These are phyloP conservation scores for Clepsis dumicolana DNA, from an alignment of 2,888 invertebrate species.

Conservation along the genomic window DNA sequence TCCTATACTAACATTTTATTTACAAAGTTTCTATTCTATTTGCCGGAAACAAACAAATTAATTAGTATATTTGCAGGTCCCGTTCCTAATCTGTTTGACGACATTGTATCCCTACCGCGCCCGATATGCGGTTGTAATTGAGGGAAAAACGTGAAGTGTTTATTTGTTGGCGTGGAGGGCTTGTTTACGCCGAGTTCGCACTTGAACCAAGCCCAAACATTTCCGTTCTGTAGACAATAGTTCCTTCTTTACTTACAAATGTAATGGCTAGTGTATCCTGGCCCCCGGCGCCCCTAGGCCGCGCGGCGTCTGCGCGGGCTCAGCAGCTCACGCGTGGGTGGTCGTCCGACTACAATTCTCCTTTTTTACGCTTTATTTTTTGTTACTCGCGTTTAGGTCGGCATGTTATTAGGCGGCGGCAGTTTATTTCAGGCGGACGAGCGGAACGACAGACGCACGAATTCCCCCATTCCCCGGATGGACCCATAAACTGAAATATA, in stretches of 20 bases:
- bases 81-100: neutral
- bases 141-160: constrained; percentile 22
- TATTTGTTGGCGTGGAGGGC: constrained; percentile 21
- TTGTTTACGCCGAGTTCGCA: constrained; percentile 14
- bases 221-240: constrained; percentile 35
- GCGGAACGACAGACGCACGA: constrained; percentile 7
- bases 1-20: neutral
- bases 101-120: neutral
- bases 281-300: neutral
- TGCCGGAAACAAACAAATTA: neutral
- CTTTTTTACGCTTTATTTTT: constrained; percentile 35
- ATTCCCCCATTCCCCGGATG: constrained; percentile 8
- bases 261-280: neutral
- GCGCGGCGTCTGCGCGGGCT: neutral
- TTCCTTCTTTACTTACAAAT: constrained; percentile 31
- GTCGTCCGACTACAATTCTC: constrained; percentile 24
- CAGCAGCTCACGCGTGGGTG: neutral
- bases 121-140: constrained; percentile 9
- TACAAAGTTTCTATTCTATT: constrained; percentile 1
- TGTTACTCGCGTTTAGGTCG: constrained; percentile 26
- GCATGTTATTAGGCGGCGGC: constrained; percentile 30
- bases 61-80: neutral
- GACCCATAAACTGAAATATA: constrained; percentile 29
- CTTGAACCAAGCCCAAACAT: constrained; percentile 14
- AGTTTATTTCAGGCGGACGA: constrained; percentile 24